Percentiles rank a stretch among this genome's conserved stretches.
These are phyloP conservation scores for Heteronetta atricapilla DNA, from an alignment of 2,113 vertebrate species.

Conservation along the genomic window DNA sequence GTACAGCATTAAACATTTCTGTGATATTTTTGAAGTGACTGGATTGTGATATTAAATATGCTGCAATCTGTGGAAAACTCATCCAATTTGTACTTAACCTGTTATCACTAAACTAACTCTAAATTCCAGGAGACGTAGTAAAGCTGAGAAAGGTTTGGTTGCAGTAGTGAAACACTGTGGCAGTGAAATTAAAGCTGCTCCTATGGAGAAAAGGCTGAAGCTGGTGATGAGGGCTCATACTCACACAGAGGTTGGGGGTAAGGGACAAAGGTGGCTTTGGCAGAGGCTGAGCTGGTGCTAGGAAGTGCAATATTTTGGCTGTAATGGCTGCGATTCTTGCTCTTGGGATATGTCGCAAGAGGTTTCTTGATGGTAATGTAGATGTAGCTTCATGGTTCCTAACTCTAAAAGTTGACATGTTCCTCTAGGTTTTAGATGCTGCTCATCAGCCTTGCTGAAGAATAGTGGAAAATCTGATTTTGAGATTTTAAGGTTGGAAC, in stretches of 20 bases:
- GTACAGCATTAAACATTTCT: background rate
- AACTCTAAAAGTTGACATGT: background rate
- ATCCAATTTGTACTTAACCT: background rate
- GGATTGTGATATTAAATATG: background rate
- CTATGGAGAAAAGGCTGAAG: background rate
- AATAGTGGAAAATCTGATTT: background rate
- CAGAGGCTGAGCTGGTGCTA: background rate
- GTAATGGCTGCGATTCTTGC: accelerated
- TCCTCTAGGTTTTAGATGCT: background rate
- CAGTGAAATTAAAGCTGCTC: background rate
- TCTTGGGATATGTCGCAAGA: background rate
- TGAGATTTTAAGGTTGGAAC: background rate
- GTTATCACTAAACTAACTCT: background rate
- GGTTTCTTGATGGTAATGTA: background rate
- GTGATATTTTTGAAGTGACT: background rate
- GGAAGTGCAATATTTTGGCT: background rate
- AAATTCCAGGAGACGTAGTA: no score
- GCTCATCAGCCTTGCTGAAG: background rate
- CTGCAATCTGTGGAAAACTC: background rate
- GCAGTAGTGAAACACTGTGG: background rate
- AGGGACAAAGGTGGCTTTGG: background rate
- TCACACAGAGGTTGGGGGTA: background rate
- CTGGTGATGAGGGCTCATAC: background rate
- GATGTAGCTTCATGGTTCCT: background rate
- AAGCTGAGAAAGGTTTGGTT: background rate